A percentile compares a stretch with the other conserved stretches of the same genome.
phyloP scores from a whole-genome alignment of 2,113 vertebrate genomes.

The Naja naja region DNA sequence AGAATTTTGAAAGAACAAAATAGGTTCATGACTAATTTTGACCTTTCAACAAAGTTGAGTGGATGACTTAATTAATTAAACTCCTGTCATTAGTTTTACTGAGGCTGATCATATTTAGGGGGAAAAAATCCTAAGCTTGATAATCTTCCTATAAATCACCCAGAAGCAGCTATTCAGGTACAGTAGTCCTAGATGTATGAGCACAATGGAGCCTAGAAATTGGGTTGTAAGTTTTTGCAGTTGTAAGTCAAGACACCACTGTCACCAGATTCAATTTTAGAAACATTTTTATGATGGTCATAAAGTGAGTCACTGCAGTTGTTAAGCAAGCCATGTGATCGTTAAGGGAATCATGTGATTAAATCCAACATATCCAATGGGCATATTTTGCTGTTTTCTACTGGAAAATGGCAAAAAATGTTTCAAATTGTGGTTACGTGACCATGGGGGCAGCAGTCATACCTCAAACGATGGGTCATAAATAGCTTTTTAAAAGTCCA shows the following conservation, averaged over 20 bases:
- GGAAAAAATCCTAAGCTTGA: neutral
- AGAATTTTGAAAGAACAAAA: neutral
- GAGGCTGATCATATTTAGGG: neutral
- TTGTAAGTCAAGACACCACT: neutral
- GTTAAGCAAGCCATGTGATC: neutral
- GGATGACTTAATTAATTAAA: neutral
- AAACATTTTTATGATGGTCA: neutral
- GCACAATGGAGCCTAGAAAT: neutral
- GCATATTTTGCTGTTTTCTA: neutral
- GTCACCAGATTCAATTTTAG: neutral
- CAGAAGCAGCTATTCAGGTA: neutral
- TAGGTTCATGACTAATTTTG: neutral
- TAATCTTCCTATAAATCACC: neutral
- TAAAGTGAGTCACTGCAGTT: neutral
- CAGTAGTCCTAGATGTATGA: neutral
- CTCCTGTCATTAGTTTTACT: neutral
- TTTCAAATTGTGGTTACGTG: neutral
- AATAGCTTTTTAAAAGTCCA: neutral
- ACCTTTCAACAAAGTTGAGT: neutral
- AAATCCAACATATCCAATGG: neutral
- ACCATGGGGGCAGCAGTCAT: neutral
- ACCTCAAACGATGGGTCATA: neutral
- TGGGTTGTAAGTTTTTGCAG: neutral
- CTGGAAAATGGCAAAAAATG: neutral
- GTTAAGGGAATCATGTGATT: neutral